Conservation (phyloP, 2,888 invertebrate genomes). For the Dryadula phaetusa region DNA sequence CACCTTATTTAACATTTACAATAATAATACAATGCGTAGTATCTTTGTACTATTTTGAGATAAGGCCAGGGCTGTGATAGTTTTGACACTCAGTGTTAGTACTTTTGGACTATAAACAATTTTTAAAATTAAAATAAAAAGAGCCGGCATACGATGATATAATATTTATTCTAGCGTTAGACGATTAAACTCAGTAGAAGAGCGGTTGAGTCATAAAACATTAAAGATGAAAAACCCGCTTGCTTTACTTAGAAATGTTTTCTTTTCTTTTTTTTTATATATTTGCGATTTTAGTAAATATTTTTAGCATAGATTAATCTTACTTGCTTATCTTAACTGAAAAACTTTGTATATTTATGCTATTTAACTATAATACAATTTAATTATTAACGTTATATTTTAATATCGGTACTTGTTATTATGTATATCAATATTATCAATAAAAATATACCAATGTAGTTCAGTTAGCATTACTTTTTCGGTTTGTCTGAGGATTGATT, state of each 20-base stretch:
- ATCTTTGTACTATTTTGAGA: slow-evolving; percentile 14
- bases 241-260: slow-evolving; percentile 13
- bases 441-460: too few relatives aligned
- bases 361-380: too few relatives aligned
- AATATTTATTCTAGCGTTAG: slow-evolving; percentile 47
- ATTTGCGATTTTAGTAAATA: background rate
- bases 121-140: slow-evolving; percentile 8
- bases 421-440: too few relatives aligned
- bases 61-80: slow-evolving; percentile 10
- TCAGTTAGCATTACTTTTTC: too few relatives aligned
- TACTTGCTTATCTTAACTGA: too few relatives aligned
- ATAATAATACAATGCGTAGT: slow-evolving; percentile 15
- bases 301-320: too few relatives aligned
- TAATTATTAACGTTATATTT: too few relatives aligned
- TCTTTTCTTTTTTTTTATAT: background rate
- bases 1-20: background rate
- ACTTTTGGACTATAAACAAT: slow-evolving; percentile 6
- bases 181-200: slow-evolving; percentile 17
- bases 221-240: slow-evolving; percentile 22
- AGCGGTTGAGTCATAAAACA: slow-evolving; percentile 24
- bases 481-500: too few relatives aligned
- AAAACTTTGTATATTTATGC: too few relatives aligned
- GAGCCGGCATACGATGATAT: slow-evolving; percentile 46
- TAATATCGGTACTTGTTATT: too few relatives aligned
- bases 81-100: slow-evolving; percentile 18